These are phyloP conservation scores for Catocala sponsa DNA, from an alignment of 2,888 invertebrate species.

Conservation along the genomic window DNA sequence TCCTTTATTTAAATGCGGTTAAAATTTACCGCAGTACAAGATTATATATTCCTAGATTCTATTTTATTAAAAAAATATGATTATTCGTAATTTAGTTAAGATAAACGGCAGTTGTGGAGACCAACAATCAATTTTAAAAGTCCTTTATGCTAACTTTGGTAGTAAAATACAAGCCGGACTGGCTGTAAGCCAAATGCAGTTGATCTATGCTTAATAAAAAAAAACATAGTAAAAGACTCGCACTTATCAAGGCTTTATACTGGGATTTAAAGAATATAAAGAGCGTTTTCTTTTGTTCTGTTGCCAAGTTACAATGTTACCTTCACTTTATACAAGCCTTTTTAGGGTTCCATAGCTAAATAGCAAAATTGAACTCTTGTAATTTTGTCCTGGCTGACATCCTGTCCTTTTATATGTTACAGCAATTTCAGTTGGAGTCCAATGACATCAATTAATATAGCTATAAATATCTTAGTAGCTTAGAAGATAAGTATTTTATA, in stretches of 20 bases:
- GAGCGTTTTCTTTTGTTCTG: background rate
- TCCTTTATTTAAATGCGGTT: no score
- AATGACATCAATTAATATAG: no score
- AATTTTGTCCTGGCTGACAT: no score
- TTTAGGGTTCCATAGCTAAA: no score
- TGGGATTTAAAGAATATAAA: background rate
- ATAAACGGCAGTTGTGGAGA: background rate
- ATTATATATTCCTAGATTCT: no score
- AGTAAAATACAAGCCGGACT: conserved; percentile 17
- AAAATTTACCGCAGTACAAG: no score
- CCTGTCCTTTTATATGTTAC: no score
- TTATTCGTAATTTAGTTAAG: background rate
- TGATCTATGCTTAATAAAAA: conserved; percentile 29
- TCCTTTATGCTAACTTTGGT: conserved; percentile 13
- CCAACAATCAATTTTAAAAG: background rate
- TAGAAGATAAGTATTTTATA: no score
- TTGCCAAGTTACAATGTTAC: background rate
- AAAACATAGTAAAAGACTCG: conserved; percentile 5
- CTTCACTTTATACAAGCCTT: no score
- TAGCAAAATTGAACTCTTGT: no score
- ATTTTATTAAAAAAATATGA: background rate
- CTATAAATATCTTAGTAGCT: no score
- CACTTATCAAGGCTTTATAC: conserved; percentile 2
- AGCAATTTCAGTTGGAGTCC: no score
- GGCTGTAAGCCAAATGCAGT: conserved; percentile 29